Conservation (phyloP, 1,140 invertebrate genomes). For the Gryon sp. region DNA sequence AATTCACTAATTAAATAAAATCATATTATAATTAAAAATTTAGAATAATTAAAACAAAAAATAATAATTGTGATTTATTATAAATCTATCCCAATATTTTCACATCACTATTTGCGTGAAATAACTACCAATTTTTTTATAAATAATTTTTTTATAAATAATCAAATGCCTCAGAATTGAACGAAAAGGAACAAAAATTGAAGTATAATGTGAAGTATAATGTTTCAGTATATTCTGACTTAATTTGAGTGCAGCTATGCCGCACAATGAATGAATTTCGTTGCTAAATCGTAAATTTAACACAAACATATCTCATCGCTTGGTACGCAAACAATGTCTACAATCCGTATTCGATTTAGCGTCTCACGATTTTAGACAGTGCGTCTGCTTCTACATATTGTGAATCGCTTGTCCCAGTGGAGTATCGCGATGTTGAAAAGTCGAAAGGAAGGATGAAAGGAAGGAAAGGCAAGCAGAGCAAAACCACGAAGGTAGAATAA, state of each 20-base stretch:
- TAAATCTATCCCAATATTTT: too few species aligned
- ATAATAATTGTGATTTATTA: too few species aligned
- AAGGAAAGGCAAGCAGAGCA: conserved; percentile 24
- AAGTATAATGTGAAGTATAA: conserved; percentile 3
- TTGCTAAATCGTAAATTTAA: conserved; percentile 20
- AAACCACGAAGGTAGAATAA: conserved; percentile 9
- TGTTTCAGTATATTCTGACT: conserved; percentile 15
- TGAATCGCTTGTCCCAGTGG: not conserved
- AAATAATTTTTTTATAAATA: too few species aligned
- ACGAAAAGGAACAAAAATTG: not conserved
- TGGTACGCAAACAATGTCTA: conserved; percentile 21
- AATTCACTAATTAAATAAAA: too few species aligned
- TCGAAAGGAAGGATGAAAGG: not conserved
- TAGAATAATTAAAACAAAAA: too few species aligned
- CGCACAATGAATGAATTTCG: conserved; percentile 14
- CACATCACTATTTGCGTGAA: too few species aligned
- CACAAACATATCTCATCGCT: conserved; percentile 30
- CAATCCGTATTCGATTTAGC: conserved; percentile 37
- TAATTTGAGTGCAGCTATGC: conserved; percentile 10
- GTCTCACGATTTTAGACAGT: conserved; percentile 28
- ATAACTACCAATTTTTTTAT: too few species aligned
- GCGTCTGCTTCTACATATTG: not conserved
- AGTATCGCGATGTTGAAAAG: not conserved
- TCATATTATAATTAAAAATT: too few species aligned
- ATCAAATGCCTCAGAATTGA: not conserved